Base-by-base conservation (phyloP, 2,888 invertebrate genomes). In the Erynnis tages region DNA sequence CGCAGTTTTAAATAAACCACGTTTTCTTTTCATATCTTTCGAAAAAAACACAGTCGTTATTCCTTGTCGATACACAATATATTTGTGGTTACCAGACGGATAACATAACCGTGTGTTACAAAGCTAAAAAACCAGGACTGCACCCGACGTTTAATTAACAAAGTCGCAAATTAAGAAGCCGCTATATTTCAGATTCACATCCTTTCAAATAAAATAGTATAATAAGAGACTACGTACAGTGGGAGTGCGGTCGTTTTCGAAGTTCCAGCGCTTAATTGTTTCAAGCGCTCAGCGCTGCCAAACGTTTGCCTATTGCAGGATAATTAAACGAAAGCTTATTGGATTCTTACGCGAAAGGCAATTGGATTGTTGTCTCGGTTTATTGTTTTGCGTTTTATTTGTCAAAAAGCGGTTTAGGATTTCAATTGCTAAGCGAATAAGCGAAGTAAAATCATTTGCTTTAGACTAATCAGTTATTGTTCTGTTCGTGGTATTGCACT, bases 271-370 rank as follows among this genome's bases (percentile, higher is more conserved):
- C 66, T 71, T 69, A 79, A 81, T 76, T 73, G 74, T 73, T 79
- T 76, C 61, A 61, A 70, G 63, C 56, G 63, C 65, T 63, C 65
- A 62, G 59, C 47, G 32, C 61, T 55, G 57, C 59, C 59, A 65
- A 66, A 67, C 66, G 65, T 62, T 54, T 62, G 65, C 63, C 68
- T 73, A 68, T 60, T 60, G 55, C 55, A 59, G 53, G 67, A 70
- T 75, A 78, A 79, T 79, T 77, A 67, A 72, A 80, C 69, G 66
- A 66, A 62, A 67, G 57, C 58, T 65, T 62, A 62, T 76, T 59
- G 61, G 58, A 53, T 58, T 58, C 54, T 54, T 50, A 4, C 3
- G 21, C 21, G 13, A 21, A 44, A 10, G 10, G 34, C 25, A 44
- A 32, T 32, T 1, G 1, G 11, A 17, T 29, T 43, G n/a, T 41